These are phyloP conservation scores for Eulithis testata DNA, from an alignment of 2,888 invertebrate genomes.

Conservation along the genomic window DNA sequence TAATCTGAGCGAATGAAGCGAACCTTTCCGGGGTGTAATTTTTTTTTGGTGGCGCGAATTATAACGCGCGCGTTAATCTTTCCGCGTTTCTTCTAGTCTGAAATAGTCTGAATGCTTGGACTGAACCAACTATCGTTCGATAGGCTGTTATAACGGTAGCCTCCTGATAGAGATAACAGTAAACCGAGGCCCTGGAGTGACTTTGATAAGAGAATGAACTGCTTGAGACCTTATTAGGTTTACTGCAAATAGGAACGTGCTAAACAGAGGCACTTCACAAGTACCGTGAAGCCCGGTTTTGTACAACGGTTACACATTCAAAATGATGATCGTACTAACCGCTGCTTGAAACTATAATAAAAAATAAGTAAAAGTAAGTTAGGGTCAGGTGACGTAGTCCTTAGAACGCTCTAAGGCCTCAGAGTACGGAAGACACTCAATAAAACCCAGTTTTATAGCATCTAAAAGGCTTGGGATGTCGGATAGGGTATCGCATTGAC, in stretches of 20 bases:
- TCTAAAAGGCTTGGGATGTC: neutral
- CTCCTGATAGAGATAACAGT: constrained; percentile 25
- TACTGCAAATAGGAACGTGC: constrained; percentile 28
- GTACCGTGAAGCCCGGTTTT: neutral
- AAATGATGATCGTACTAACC: neutral
- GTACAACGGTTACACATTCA: neutral
- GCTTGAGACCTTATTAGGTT: constrained; percentile 25
- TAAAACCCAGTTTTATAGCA: no score
- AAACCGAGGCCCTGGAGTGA: constrained; percentile 26
- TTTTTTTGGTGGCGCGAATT: no score
- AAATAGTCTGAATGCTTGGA: no score
- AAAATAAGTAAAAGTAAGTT: neutral
- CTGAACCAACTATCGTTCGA: constrained; percentile 8
- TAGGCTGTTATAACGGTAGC: constrained; percentile 17
- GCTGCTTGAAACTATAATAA: no score
- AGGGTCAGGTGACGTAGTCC: no score
- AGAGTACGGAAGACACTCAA: no score
- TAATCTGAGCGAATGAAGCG: no score
- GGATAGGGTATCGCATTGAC: neutral
- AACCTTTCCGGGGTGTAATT: no score
- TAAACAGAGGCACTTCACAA: constrained; percentile 8
- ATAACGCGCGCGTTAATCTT: no score
- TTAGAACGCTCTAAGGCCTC: no score
- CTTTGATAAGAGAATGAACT: constrained; percentile 32
- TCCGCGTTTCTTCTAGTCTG: no score